phyloP scores from a whole-genome alignment of 2,113 vertebrate genomes.

The Gnathonemus longibarbis region DNA sequence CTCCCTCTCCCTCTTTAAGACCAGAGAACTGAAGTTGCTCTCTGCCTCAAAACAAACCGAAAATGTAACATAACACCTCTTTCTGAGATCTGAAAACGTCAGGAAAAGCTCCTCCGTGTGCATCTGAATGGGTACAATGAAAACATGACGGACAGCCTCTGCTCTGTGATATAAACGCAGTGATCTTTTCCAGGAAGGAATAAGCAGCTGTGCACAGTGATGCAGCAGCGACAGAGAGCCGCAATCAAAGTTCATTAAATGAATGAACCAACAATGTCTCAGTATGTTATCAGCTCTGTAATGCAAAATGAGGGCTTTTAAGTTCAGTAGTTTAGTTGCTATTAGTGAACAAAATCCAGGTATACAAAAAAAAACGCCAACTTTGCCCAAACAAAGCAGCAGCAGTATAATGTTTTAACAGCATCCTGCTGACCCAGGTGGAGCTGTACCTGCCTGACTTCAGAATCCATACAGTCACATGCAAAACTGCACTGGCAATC shows the following conservation, averaged over 20 bases:
- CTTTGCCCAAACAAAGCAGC: background rate
- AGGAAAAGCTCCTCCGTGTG: background rate
- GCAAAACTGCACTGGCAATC: background rate
- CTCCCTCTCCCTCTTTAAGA: background rate
- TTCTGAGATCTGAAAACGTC: background rate
- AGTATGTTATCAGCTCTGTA: background rate
- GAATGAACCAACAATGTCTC: background rate
- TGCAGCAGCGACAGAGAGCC: background rate
- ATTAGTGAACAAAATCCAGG: background rate
- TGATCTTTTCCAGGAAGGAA: background rate
- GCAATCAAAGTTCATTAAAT: background rate
- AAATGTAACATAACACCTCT: background rate
- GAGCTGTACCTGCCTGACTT: background rate
- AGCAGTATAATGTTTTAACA: background rate
- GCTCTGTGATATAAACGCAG: background rate
- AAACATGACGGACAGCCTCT: background rate
- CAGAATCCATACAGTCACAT: background rate
- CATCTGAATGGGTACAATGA: background rate
- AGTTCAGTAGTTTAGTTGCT: background rate
- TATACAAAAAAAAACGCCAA: background rate
- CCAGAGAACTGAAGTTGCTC: background rate
- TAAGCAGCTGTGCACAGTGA: background rate
- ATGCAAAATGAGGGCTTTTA: background rate
- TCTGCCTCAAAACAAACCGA: background rate
- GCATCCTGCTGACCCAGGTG: background rate